Percentiles rank a stretch among this genome's conserved stretches.
Conservation (phyloP, 2,797 vertebrate species). For the Protonibea diacanthus region DNA sequence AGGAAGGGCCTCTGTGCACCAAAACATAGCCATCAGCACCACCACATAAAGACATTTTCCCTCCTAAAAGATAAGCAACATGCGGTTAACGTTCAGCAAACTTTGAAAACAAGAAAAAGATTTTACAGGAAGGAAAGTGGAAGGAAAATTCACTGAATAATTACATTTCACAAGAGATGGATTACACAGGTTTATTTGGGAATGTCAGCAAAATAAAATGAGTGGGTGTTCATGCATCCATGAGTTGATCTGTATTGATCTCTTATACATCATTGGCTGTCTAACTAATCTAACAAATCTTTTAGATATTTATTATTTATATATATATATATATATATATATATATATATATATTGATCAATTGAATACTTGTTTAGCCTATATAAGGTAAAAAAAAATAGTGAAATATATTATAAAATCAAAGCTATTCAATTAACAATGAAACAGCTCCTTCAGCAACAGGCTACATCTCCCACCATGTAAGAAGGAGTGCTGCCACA, state of each 20-base stretch:
- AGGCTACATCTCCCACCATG: no score
- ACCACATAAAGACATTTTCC: conserved; percentile 96
- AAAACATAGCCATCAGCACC: conserved; percentile 94
- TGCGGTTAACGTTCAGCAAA: conserved; percentile 11
- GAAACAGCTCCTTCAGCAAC: no score
- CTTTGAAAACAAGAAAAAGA: not conserved
- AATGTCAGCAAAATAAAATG: not conserved
- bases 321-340: no score
- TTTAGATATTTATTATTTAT: not conserved
- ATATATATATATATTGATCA: not conserved
- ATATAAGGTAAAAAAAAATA: not conserved
- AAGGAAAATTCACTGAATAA: not conserved
- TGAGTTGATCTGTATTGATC: no score
- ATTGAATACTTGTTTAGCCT: not conserved
- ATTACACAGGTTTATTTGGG: no score
- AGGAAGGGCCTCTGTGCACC: conserved; percentile 97
- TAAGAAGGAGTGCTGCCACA: no score
- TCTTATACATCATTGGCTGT: not conserved
- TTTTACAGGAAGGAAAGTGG: not conserved
- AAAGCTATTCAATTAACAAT: no score
- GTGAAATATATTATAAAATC: not conserved
- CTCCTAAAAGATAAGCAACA: conserved; percentile 85
- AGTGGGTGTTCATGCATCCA: not conserved
- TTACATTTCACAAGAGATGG: not conserved
- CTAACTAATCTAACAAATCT: not conserved